Evolutionary conservation across 2,113 vertebrate species (phyloP).

Genomic region (Saguinus midas): DNA sequence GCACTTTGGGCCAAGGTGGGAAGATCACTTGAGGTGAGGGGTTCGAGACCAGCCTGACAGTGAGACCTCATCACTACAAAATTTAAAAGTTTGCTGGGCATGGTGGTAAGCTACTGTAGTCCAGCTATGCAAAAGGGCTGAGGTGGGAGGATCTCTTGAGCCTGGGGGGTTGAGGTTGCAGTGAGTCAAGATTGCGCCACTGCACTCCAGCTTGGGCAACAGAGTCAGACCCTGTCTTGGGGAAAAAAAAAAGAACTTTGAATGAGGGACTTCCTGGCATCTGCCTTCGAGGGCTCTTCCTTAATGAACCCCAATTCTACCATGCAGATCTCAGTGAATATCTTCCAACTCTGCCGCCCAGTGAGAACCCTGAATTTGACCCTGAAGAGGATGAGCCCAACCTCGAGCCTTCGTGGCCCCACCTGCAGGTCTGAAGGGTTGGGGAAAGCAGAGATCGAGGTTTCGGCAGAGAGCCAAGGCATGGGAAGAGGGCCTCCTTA

Average conservation of each 20-base stretch:
- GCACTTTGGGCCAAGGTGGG: too few relatives aligned
- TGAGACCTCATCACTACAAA: too few relatives aligned
- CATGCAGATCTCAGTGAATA: slow-evolving; percentile 93
- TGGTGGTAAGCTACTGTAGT: too few relatives aligned
- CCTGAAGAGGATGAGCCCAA: slow-evolving; percentile 95
- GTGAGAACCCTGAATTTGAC: slow-evolving; percentile 96
- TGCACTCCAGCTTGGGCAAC: too few relatives aligned
- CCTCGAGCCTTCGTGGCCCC: slow-evolving; percentile 95
- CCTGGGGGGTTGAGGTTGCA: too few relatives aligned
- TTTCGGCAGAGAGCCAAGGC: background rate
- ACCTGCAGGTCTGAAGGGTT: slow-evolving; percentile 87
- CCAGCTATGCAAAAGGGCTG: too few relatives aligned
- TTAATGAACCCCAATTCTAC: background rate
- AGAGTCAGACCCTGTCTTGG: too few relatives aligned
- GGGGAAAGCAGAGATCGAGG: background rate
- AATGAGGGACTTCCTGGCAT: background rate
- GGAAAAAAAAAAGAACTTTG: background rate
- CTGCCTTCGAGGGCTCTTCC: background rate
- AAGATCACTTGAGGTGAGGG: too few relatives aligned
- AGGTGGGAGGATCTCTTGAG: too few relatives aligned
- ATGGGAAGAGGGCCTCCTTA: background rate
- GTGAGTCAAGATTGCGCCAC: too few relatives aligned
- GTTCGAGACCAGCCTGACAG: too few relatives aligned
- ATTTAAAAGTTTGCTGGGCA: too few relatives aligned
- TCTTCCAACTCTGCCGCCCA: slow-evolving; percentile 94